A percentile compares a stretch with the other conserved stretches of the same genome.
phyloP scores from a whole-genome alignment of 2,888 invertebrate species.

The Ophonus ardosiacus region DNA sequence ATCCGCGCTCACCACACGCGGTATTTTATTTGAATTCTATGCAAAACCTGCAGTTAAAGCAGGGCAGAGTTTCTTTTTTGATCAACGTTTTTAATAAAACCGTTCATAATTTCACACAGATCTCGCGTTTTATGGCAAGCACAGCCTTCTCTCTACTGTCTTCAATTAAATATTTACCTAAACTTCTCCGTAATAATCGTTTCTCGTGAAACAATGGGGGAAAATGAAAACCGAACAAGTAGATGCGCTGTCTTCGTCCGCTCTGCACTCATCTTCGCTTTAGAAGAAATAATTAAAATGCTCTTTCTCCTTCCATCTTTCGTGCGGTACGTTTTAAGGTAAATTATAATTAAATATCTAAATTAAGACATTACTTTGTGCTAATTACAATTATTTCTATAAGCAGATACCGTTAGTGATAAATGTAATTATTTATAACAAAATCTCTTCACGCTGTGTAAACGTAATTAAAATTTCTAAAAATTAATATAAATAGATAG shows the following conservation, averaged over 20 bases:
- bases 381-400: conserved; percentile 63
- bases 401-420: conserved; percentile 8
- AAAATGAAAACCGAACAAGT: conserved; percentile 56
- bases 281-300: conserved; percentile 60
- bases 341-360: conserved; percentile 65
- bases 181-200: conserved; percentile 63
- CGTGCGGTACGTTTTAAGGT: conserved; percentile 26
- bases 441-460: background rate
- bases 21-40: conserved; percentile 65
- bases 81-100: conserved; percentile 68
- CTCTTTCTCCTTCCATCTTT: conserved; percentile 25
- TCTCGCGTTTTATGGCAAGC: conserved; percentile 66
- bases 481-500: too few relatives aligned
- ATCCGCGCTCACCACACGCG: conserved; percentile 37
- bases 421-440: conserved; percentile 41
- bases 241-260: conserved; percentile 18
- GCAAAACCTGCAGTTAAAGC: conserved; percentile 63
- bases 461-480: background rate
- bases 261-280: background rate
- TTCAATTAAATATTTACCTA: conserved; percentile 63
- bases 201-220: conserved; percentile 54
- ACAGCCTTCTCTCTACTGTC: conserved; percentile 26
- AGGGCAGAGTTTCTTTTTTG: conserved; percentile 65
- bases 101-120: conserved; percentile 68
- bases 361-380: conserved; percentile 64